phyloP scores from a whole-genome alignment of 2,113 vertebrate species.

The Nycticebus coucang region DNA sequence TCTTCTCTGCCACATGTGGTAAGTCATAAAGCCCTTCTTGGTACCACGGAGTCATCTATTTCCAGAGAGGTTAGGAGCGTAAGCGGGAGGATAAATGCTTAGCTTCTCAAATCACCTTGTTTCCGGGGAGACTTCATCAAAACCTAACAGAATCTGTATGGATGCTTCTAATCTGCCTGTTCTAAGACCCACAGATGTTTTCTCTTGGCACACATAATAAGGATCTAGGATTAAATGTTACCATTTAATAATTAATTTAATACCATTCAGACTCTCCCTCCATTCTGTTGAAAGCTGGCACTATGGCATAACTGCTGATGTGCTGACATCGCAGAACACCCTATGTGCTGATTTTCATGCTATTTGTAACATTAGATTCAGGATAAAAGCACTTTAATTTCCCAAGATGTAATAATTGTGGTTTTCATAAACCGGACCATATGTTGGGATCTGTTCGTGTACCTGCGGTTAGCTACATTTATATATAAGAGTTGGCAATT shows the following conservation, averaged over 20 bases:
- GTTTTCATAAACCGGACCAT: constrained; percentile 39
- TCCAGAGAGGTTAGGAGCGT: constrained; percentile 51
- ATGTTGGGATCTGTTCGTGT: constrained; percentile 32
- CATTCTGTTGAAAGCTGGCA: constrained; percentile 34
- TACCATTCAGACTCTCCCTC: constrained; percentile 55
- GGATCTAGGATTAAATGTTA: constrained; percentile 70
- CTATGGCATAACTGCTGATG: not conserved
- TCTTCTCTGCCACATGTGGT: not conserved
- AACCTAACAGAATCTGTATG: constrained; percentile 29
- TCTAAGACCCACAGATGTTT: constrained; percentile 52
- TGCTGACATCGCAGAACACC: constrained; percentile 30
- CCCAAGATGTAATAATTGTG: not conserved
- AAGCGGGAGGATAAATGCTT: not conserved
- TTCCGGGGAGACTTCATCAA: constrained; percentile 52
- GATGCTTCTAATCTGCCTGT: constrained; percentile 18
- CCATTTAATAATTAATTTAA: constrained; percentile 79
- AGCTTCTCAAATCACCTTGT: constrained; percentile 58
- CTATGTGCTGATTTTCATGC: not conserved
- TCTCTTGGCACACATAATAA: constrained; percentile 64
- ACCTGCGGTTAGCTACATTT: not conserved
- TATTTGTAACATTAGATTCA: not conserved
- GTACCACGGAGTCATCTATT: not conserved
- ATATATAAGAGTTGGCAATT: not conserved
- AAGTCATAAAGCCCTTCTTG: not conserved
- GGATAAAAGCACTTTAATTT: constrained; percentile 31